These are phyloP conservation scores for Fragum fragum DNA, from an alignment of 2,888 invertebrate species.

Conservation along the genomic window DNA sequence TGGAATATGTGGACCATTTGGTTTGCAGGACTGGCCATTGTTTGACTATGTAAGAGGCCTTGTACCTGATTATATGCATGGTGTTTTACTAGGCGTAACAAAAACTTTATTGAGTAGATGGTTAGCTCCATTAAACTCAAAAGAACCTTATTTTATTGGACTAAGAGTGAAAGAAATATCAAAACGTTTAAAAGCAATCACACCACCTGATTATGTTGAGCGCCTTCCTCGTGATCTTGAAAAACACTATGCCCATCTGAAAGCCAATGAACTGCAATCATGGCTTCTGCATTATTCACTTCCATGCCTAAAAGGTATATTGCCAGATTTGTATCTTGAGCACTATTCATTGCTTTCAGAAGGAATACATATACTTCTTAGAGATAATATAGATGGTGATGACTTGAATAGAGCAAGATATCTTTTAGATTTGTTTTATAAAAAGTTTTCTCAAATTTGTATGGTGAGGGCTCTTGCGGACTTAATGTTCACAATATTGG, in stretches of 20 bases:
- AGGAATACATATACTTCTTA: conserved; percentile 7
- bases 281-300: conserved; percentile 45
- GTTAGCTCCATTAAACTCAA: conserved; percentile 45
- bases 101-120: conserved; percentile 48
- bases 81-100: conserved; percentile 39
- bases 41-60: conserved; percentile 44
- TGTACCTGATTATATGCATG: conserved; percentile 64
- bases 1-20: conserved; percentile 37
- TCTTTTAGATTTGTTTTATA: conserved; percentile 49
- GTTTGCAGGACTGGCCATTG: conserved; percentile 11
- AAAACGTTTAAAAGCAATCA: conserved; percentile 31
- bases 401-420: conserved; percentile 31
- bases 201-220: conserved; percentile 39
- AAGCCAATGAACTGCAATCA: conserved; percentile 49
- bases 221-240: conserved; percentile 43
- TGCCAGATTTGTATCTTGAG: conserved; percentile 23
- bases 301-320: conserved; percentile 41
- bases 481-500: conserved; percentile 63
- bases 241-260: conserved; percentile 45
- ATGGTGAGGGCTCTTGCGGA: conserved; percentile 48
- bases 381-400: conserved; percentile 10
- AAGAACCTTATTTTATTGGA: conserved; percentile 46
- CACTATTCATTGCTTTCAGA: conserved; percentile 4
- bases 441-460: conserved; percentile 43
- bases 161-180: conserved; percentile 40